phyloP scores from a whole-genome alignment of 2,888 invertebrate genomes.

The Priocnemis perturbator region DNA sequence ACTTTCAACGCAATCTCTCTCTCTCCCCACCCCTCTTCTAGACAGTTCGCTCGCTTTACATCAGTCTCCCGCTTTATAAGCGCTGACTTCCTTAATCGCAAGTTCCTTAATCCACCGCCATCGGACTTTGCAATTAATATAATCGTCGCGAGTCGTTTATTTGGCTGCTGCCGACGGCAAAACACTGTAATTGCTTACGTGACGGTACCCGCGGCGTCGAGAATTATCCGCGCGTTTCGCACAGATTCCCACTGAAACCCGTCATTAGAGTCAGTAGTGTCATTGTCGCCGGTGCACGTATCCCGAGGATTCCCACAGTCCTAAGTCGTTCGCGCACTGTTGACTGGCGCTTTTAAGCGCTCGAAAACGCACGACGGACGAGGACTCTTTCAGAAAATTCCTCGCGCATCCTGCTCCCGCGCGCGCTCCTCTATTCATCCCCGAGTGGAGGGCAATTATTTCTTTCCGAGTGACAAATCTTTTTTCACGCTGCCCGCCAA shows the following conservation, averaged over 20 bases:
- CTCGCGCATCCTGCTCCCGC: constrained; percentile 28
- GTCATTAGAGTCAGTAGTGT: constrained; percentile 39
- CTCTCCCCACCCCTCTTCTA: no score
- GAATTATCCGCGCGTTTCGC: no score
- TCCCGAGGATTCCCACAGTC: constrained; percentile 41
- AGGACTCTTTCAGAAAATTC: constrained; percentile 37
- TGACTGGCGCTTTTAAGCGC: constrained; percentile 18
- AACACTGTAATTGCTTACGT: no score
- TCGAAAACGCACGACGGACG: constrained; percentile 14
- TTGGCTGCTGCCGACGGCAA: no score
- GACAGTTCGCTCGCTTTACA: no score
- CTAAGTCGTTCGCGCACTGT: constrained; percentile 2
- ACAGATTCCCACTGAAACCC: neutral
- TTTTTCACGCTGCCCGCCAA: neutral
- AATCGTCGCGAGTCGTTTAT: no score
- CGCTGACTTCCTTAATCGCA: no score
- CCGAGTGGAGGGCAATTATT: neutral
- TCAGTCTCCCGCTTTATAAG: no score
- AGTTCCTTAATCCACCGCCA: no score
- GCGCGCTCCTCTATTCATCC: constrained; percentile 10
- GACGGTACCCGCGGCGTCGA: no score
- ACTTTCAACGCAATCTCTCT: no score
- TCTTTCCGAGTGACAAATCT: neutral
- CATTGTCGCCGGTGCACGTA: constrained; percentile 26
- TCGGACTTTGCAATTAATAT: no score